These are phyloP conservation scores for Oxygymnocypris stewartii DNA, from an alignment of 2,113 vertebrate genomes.

Conservation along the genomic window DNA sequence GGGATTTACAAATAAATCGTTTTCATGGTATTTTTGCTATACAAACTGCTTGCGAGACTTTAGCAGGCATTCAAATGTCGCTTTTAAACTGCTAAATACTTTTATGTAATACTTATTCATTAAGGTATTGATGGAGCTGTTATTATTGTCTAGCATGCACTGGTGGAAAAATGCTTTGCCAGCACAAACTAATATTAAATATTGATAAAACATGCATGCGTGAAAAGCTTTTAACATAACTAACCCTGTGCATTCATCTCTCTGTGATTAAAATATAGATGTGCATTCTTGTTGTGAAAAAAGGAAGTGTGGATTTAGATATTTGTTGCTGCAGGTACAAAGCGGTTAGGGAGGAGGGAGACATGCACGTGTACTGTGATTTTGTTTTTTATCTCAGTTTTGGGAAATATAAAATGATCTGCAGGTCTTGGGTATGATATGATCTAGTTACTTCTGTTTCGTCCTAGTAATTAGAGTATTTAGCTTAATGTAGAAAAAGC, in stretches of 20 bases:
- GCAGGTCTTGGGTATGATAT: conserved; percentile 29
- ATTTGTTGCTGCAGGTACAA: neutral
- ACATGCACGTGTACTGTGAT: conserved; percentile 35
- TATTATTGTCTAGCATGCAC: conserved; percentile 60
- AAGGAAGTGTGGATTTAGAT: neutral
- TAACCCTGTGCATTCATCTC: conserved; percentile 46
- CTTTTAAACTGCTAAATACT: conserved; percentile 41
- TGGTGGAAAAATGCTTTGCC: conserved; percentile 50
- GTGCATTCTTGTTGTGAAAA: neutral
- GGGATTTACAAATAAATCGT: neutral
- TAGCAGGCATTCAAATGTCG: conserved; percentile 50
- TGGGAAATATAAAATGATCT: conserved; percentile 39
- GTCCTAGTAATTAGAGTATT: neutral
- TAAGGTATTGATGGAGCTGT: conserved; percentile 59
- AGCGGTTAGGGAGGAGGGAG: conserved; percentile 4
- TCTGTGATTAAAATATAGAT: conserved; percentile 25
- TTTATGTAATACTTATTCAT: conserved; percentile 57
- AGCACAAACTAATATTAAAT: conserved; percentile 63
- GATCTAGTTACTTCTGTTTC: neutral
- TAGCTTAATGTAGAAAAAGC: neutral
- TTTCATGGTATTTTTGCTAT: conserved; percentile 1
- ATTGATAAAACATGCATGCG: conserved; percentile 62
- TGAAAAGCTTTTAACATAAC: conserved; percentile 56
- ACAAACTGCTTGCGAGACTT: conserved; percentile 48
- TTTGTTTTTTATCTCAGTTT: conserved; percentile 53